A percentile compares a stretch with the other conserved stretches of the same genome.
These are phyloP conservation scores for Diaprepes abbreviatus DNA, from an alignment of 2,888 invertebrate genomes.

Conservation along the genomic window DNA sequence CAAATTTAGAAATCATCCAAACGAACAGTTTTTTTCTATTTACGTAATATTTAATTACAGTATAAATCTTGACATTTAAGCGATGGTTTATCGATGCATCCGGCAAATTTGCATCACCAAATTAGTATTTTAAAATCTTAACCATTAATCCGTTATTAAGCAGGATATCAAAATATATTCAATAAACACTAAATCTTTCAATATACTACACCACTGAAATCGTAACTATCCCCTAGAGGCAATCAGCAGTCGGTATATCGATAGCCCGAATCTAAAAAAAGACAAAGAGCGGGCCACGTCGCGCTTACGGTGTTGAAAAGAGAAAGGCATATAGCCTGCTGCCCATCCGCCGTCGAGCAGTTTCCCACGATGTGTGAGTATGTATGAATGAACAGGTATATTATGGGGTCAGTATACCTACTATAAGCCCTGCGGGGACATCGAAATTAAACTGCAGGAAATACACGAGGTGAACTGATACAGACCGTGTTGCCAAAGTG, in stretches of 20 bases:
- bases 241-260: slow-evolving; percentile 43
- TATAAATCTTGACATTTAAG: slow-evolving; percentile 1
- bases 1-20: too few species aligned
- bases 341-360: slow-evolving; percentile 49
- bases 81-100: not conserved
- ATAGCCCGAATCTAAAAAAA: slow-evolving; percentile 47
- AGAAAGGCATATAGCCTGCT: slow-evolving; percentile 49
- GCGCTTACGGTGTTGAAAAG: slow-evolving; percentile 40
- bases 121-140: not conserved
- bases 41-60: not conserved
- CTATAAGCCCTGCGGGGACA: slow-evolving; percentile 60
- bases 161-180: not conserved
- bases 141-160: not conserved
- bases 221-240: slow-evolving; percentile 34
- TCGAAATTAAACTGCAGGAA: slow-evolving; percentile 58
- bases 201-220: slow-evolving; percentile 39
- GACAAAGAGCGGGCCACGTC: slow-evolving; percentile 39
- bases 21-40: not conserved
- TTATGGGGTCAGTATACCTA: slow-evolving; percentile 66
- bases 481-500: slow-evolving; percentile 43
- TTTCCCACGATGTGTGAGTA: slow-evolving; percentile 65
- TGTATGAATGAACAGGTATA: slow-evolving; percentile 65
- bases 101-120: not conserved
- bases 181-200: not conserved
- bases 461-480: slow-evolving; percentile 49